Conservation (phyloP, 2,888 invertebrate genomes). For the Drosophila prostipennis region DNA sequence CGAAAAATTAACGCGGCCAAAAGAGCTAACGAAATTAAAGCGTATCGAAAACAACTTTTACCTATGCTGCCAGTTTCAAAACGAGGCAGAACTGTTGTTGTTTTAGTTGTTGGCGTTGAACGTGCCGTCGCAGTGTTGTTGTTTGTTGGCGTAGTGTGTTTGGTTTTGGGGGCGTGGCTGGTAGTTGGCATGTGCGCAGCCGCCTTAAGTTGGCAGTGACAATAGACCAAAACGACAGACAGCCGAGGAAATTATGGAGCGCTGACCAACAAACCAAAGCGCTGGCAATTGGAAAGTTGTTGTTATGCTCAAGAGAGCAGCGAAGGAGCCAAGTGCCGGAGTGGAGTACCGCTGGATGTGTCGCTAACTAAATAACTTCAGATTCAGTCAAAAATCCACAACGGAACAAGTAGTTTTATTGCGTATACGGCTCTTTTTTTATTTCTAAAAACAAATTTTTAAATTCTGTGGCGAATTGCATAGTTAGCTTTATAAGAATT, state of each 20-base stretch:
- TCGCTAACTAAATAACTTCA: not conserved
- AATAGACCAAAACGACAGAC: slow-evolving; percentile 41
- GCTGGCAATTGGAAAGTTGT: slow-evolving; percentile 74
- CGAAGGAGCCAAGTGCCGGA: slow-evolving; percentile 19
- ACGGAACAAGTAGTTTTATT: not conserved
- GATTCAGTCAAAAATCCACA: slow-evolving; percentile 6
- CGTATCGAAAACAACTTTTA: slow-evolving; percentile 78
- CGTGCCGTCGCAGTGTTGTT: slow-evolving; percentile 58
- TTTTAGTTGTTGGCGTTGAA: slow-evolving; percentile 37
- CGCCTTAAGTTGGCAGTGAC: slow-evolving; percentile 55
- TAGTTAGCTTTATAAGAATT: not conserved
- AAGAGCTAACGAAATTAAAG: slow-evolving; percentile 50
- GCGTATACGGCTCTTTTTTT: not conserved
- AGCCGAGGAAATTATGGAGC: slow-evolving; percentile 63
- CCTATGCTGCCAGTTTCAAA: slow-evolving; percentile 56
- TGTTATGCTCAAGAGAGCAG: slow-evolving; percentile 48
- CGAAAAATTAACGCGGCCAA: slow-evolving; percentile 36
- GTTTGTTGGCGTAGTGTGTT: slow-evolving; percentile 18
- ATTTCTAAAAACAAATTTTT: not conserved
- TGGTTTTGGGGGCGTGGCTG: slow-evolving; percentile 63
- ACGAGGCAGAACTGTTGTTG: slow-evolving; percentile 49
- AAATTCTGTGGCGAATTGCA: not conserved
- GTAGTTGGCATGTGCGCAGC: slow-evolving; percentile 51
- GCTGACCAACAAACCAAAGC: slow-evolving; percentile 55
- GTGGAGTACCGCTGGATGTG: slow-evolving; percentile 16